Evolutionary conservation across 2,113 vertebrate genomes (phyloP).

Genomic region (Zosterops pallidus): DNA sequence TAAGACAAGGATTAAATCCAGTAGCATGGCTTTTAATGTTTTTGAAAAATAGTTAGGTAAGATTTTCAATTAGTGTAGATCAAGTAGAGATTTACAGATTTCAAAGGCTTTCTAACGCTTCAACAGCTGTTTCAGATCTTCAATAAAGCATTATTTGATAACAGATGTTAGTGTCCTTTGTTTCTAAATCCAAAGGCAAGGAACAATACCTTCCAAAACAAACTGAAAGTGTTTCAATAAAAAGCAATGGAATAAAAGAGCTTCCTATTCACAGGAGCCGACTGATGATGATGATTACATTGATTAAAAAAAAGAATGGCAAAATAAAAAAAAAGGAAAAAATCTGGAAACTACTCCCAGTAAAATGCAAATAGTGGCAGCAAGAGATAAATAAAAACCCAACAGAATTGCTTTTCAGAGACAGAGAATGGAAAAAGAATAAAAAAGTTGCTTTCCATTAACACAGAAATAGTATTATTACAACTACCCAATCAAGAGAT

Average conservation of each 20-base stretch:
- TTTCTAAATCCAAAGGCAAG: conserved; percentile 1
- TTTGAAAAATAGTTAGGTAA: not conserved
- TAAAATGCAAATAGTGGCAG: conserved; percentile 22
- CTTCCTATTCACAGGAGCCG: not conserved
- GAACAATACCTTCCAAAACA: not conserved
- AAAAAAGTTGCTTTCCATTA: conserved; percentile 12
- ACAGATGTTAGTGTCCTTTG: not conserved
- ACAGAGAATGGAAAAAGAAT: not conserved
- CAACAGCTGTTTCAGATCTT: not conserved
- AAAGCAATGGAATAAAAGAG: not conserved
- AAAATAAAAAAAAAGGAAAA: not conserved
- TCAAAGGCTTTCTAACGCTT: not conserved
- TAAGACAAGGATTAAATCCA: not conserved
- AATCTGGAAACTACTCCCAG: not conserved
- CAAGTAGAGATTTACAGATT: not conserved
- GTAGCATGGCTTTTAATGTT: not conserved
- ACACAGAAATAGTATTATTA: not conserved
- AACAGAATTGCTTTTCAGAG: not conserved
- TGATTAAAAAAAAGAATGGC: not conserved
- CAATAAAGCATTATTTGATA: not conserved
- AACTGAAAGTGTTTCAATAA: not conserved
- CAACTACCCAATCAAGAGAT: not conserved
- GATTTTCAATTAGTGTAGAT: not conserved
- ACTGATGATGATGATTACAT: not conserved
- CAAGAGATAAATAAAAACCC: conserved; percentile 1